Percentiles rank a stretch among this genome's conserved stretches.
phyloP scores from a whole-genome alignment of 1,140 invertebrate genomes.

The Drosophila truncata region DNA sequence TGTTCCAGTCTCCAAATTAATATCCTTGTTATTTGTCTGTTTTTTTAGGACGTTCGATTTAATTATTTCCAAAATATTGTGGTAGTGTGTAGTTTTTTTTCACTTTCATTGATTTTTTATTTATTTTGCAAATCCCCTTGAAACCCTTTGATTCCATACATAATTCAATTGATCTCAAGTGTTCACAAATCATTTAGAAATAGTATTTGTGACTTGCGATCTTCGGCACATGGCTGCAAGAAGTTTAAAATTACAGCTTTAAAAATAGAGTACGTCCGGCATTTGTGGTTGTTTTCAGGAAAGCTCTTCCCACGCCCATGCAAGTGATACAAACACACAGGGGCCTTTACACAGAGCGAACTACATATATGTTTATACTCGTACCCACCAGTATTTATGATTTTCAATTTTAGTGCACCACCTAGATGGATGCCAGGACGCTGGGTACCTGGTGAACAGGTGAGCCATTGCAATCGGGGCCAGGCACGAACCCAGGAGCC shows the following conservation, averaged over 20 bases:
- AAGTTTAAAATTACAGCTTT: neutral
- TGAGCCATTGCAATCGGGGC: slow-evolving; percentile 40
- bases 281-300: slow-evolving; percentile 11
- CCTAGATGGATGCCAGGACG: slow-evolving; percentile 14
- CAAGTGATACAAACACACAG: neutral
- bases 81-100: neutral
- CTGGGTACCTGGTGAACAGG: slow-evolving; percentile 8
- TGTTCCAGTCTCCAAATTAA: slow-evolving; percentile 1
- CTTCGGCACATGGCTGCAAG: neutral
- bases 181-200: neutral
- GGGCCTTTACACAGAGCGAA: slow-evolving; percentile 1
- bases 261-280: no score
- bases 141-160: neutral
- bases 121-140: neutral
- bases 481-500: slow-evolving; percentile 19
- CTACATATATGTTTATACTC: slow-evolving; percentile 22
- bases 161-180: neutral
- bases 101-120: neutral
- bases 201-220: neutral
- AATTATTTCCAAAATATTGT: neutral
- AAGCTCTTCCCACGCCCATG: neutral
- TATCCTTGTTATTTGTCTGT: neutral
- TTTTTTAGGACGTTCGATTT: neutral
- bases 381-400: slow-evolving; percentile 36
- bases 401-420: slow-evolving; percentile 48